Base-by-base conservation (phyloP, 1,140 invertebrate species). In the Zelostemma sp. region DNA sequence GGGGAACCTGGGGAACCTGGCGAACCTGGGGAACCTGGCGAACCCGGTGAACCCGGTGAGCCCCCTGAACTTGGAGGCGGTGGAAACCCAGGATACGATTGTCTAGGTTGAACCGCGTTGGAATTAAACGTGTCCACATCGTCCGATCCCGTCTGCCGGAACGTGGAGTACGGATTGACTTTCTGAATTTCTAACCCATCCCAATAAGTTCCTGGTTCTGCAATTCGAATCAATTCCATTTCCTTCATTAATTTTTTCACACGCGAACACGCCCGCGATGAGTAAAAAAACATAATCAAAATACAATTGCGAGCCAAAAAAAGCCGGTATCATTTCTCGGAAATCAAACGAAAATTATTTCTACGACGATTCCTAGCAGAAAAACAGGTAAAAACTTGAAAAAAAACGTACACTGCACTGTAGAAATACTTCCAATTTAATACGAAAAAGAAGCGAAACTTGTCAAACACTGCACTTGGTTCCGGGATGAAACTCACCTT, bases 171-270 rank as follows among this genome's bases (percentile, higher is more conserved):
- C 16, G 64, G 38, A 72, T 77, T 74, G 55, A 83, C 0, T 16
- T 79, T 82, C 54, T 79, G 59, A 19, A 81, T 35, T 31, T 83
- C 72, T 6, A 75, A 17, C 18, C 74, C 62, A 49, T 77, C 72
- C 81, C 80, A 76, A 17, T 46, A 31, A 33, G 73, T 64, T 45
- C 69, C 62, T 25, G 68, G 6, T 47, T 73, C 72, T 80, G 56
- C 1, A 64, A 59, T 56, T 1, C 12, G 40, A 41, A 15, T 28
- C 25, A 28, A 28, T 35, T 25, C 8, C 33, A 35, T 35, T 35
- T n/a, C 33, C 11, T 35, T n/a, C 6, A n/a, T n/a, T n/a, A n/a
- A n/a, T n/a, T n/a, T n/a, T n/a, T n/a, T n/a, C n/a, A n/a, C n/a
- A n/a, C n/a, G n/a, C n/a, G n/a, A n/a, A n/a, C n/a, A n/a, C n/a